Evolutionary conservation across 2,797 vertebrate genomes (phyloP).

Genomic region (Anabacerthia variegaticeps): DNA sequence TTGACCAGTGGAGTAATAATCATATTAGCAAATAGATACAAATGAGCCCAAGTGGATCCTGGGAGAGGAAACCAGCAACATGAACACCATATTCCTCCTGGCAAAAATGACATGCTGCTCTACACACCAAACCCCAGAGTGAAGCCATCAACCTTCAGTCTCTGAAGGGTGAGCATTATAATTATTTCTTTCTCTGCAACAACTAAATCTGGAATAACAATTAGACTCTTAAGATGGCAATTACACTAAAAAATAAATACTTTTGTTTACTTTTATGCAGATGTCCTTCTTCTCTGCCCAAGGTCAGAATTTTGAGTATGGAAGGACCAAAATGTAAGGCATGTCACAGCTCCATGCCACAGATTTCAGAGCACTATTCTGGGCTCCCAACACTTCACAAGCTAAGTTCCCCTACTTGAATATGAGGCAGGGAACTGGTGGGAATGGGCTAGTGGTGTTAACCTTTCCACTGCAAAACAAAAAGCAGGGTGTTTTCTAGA

Average conservation of each 20-base stretch:
- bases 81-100: not conserved
- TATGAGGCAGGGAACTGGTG: not conserved
- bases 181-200: not conserved
- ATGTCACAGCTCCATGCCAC: not conserved
- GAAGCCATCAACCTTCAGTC: not conserved
- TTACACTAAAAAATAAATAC: not conserved
- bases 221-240: not conserved
- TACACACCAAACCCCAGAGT: not conserved
- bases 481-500: not conserved
- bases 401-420: not conserved
- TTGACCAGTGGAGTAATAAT: no score
- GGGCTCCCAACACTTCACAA: not conserved
- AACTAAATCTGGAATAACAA: not conserved
- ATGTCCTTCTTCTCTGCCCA: not conserved
- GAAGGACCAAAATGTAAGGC: not conserved
- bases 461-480: not conserved
- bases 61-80: not conserved
- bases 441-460: not conserved
- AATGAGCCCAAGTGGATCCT: not conserved
- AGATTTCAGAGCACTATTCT: not conserved
- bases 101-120: accelerated
- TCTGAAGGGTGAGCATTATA: not conserved
- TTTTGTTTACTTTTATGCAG: not conserved
- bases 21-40: not conserved
- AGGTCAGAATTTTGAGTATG: not conserved